Conservation (phyloP, 2,113 vertebrate genomes). For the Cranoglanis bouderius region DNA sequence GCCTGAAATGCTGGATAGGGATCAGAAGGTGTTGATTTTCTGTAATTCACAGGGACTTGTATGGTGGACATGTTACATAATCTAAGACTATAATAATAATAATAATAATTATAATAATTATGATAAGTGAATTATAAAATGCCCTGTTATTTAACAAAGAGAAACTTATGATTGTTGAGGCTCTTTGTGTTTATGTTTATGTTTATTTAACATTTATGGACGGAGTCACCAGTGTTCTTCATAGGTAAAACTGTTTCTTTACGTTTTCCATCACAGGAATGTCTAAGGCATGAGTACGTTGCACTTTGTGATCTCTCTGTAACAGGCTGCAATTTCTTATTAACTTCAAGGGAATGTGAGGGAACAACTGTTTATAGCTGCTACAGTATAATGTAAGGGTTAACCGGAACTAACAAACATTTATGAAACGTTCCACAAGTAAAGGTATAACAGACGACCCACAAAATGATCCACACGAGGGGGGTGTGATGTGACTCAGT, state of each 20-base stretch:
- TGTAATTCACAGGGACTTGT: neutral
- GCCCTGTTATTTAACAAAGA: neutral
- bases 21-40: neutral
- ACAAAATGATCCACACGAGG: neutral
- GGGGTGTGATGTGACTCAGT: neutral
- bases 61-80: neutral
- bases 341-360: neutral
- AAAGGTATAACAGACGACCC: neutral
- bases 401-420: neutral
- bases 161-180: neutral
- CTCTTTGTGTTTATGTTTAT: neutral
- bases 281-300: neutral
- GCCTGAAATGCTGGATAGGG: neutral
- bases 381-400: neutral
- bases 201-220: neutral
- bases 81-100: neutral
- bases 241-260: neutral
- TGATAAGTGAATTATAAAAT: neutral
- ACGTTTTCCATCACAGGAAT: neutral
- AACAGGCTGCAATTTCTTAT: neutral
- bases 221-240: neutral
- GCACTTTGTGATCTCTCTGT: neutral
- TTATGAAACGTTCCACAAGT: neutral
- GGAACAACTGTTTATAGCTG: neutral
- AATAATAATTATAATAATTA: no score